These are phyloP conservation scores for Lepeophtheirus salmonis DNA, from an alignment of 1,140 invertebrate species.

Conservation along the genomic window DNA sequence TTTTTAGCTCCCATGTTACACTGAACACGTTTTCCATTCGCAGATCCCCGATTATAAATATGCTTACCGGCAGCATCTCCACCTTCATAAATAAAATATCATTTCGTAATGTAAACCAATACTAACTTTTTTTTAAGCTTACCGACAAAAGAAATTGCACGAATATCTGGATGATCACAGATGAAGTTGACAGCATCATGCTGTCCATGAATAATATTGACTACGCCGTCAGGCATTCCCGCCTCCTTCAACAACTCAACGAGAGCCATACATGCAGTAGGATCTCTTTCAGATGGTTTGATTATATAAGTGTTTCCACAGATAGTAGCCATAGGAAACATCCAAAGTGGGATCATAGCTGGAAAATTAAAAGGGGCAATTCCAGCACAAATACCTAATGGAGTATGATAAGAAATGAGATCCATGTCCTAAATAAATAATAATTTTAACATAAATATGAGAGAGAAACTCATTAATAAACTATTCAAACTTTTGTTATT, in stretches of 20 bases:
- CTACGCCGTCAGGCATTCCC: conserved; percentile 76
- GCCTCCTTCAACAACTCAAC: conserved; percentile 71
- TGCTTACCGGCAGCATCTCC: conserved; percentile 38
- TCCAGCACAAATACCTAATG: conserved; percentile 65
- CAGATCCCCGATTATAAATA: conserved; percentile 77
- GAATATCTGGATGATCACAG: conserved; percentile 86
- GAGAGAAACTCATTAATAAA: not conserved
- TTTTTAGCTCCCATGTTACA: conserved; percentile 99
- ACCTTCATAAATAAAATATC: conserved; percentile 40
- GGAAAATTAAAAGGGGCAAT: conserved; percentile 92
- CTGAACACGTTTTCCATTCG: conserved; percentile 85
- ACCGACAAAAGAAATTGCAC: conserved; percentile 94
- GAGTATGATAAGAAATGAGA: conserved; percentile 64
- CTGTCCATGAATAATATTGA: conserved; percentile 90
- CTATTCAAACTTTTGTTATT: conserved; percentile 33
- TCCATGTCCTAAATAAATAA: conserved; percentile 61
- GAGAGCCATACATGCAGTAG: conserved; percentile 83
- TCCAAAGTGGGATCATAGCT: conserved; percentile 98
- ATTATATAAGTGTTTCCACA: conserved; percentile 58
- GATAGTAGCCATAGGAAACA: conserved; percentile 48
- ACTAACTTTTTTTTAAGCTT: not conserved
- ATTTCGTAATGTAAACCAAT: not conserved
- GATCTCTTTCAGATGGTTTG: conserved; percentile 89
- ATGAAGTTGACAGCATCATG: conserved; percentile 90
- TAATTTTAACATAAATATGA: no score